Evolutionary conservation across 2,113 vertebrate species (phyloP), one percentile per base, ranked within the genome.

Genomic region (Neogale vison): DNA sequence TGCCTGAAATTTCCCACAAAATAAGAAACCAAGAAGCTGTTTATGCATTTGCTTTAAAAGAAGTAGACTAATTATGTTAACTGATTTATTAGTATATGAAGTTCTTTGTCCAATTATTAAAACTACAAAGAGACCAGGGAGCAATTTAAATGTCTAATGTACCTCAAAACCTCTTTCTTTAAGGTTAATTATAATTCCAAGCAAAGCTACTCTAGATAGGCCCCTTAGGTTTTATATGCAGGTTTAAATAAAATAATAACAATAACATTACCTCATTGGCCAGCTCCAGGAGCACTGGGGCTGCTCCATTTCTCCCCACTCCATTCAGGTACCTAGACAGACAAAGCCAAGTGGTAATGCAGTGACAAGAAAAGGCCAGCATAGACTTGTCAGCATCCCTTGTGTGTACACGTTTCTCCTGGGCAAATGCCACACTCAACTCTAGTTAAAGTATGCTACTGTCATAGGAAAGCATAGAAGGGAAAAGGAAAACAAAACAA

Each of bases 251-350:
- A 97, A 97, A 97, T 94, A 93, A 83, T 84, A 86, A 97, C 90
- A 98, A 96, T 96, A 97, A 72, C 94, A 98, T 99, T 99, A 99
- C 99, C 99, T 99, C 99, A 99, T 99, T 99, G 98, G 99, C 99
- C 98, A 99, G 98, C 95, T 99, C 99, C 98, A 99, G 99, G 97
- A 99, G 99, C 96, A 99, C 99, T 20, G 99, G 99, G 98, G 99
- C 99, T 96, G 99, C 96, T 98, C 99, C 99, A 98, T 99, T 99
- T 98, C 98, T 98, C 98, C 98, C 98, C 97, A 99, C 99, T 95
- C 99, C 99, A 97, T 97, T 99, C 98, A 99, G 98, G 98, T 99
- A 99, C 99, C 99, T 99, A 99, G 98, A 99, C 95, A 99, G 98
- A 99, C 98, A 99, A 99, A 99, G 98, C 96, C 98, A 98, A 92